Conservation (phyloP, 2,797 vertebrate species). For the Intellagama lesueurii region DNA sequence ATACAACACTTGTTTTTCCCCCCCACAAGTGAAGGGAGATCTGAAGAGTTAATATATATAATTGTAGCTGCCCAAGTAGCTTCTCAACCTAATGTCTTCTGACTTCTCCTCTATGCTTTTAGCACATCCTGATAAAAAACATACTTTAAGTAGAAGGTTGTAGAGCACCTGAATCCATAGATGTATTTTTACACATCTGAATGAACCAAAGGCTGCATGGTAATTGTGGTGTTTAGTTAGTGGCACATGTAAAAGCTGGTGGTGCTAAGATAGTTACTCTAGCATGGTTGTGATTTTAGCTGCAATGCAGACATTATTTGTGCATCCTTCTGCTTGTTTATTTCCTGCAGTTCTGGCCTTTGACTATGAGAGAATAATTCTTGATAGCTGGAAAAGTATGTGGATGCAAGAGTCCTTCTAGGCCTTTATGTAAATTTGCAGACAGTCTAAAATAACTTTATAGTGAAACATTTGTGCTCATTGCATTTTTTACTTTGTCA, state of each 20-base stretch:
- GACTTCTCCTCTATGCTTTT: not conserved
- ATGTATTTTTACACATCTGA: not conserved
- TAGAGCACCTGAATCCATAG: not conserved
- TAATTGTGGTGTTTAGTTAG: not conserved
- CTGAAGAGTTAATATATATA: not conserved
- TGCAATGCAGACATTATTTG: constrained; percentile 3
- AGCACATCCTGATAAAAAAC: not conserved
- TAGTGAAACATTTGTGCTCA: not conserved
- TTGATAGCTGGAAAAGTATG: not conserved
- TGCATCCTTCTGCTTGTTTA: not conserved
- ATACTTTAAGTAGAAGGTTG: not conserved
- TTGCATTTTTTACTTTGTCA: constrained; percentile 4
- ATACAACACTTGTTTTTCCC: not conserved
- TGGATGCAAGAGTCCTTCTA: not conserved
- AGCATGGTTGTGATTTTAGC: not conserved
- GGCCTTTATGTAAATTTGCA: not conserved
- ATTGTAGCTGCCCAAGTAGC: not conserved
- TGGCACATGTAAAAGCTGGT: not conserved
- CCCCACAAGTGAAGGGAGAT: not conserved
- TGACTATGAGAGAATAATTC: not conserved
- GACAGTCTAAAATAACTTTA: not conserved
- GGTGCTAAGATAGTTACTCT: not conserved
- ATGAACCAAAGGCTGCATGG: not conserved
- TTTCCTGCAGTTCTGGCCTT: not conserved
- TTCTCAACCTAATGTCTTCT: not conserved